These are phyloP conservation scores for Halocynthia aurantium DNA, from an alignment of 23 tunicate species.

Conservation along the genomic window DNA sequence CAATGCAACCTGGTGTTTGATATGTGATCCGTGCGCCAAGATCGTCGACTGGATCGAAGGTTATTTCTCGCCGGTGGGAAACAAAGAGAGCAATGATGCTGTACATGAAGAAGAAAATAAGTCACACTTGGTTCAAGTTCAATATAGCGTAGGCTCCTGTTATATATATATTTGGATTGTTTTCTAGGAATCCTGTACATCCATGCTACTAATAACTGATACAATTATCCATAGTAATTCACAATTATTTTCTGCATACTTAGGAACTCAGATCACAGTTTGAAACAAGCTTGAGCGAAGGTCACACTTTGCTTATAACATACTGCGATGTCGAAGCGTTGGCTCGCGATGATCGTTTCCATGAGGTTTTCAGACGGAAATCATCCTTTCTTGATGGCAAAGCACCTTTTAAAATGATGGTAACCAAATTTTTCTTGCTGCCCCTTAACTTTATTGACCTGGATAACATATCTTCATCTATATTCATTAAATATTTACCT, in stretches of 20 bases:
- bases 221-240: too few relatives aligned
- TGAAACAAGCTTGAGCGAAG: slow-evolving; percentile 89
- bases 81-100: slow-evolving; percentile 10
- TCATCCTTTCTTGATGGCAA: slow-evolving; percentile 51
- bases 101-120: neutral
- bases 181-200: too few relatives aligned
- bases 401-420: slow-evolving; percentile 90
- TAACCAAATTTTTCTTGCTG: slow-evolving; percentile 1
- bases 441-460: neutral
- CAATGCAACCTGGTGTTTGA: slow-evolving; percentile 67
- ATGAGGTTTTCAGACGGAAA: slow-evolving; percentile 61
- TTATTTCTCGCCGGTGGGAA: slow-evolving; percentile 15
- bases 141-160: slow-evolving; percentile 43
- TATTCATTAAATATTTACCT: neutral
- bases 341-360: slow-evolving; percentile 65
- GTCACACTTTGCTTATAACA: slow-evolving; percentile 70
- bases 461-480: neutral
- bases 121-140: slow-evolving; percentile 39
- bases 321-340: slow-evolving; percentile 82
- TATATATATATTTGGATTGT: neutral
- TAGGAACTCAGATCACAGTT: slow-evolving; percentile 80
- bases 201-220: too few relatives aligned
- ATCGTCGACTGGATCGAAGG: slow-evolving; percentile 59
- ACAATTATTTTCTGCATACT: neutral
- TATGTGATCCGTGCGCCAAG: slow-evolving; percentile 76